Evolutionary conservation across 2,888 invertebrate species (phyloP).

Genomic region (Luperina nickerlii): DNA sequence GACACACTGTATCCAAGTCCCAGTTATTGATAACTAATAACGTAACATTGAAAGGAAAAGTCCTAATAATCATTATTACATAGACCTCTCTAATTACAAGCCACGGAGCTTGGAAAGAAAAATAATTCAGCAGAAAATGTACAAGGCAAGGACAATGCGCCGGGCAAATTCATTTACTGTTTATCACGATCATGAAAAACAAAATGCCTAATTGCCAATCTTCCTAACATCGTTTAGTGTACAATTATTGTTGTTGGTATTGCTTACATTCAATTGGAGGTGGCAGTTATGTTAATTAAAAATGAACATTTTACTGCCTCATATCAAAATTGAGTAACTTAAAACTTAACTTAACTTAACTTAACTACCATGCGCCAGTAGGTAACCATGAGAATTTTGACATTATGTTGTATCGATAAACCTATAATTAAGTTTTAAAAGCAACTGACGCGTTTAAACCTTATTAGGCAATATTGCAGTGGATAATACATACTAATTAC

Average conservation of each 20-base stretch:
- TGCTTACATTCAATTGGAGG: neutral
- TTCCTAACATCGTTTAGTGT: neutral
- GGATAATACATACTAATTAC: constrained; percentile 55
- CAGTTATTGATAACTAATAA: neutral
- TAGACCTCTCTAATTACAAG: neutral
- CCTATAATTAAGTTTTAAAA: constrained; percentile 56
- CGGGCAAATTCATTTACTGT: neutral
- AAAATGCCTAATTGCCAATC: neutral
- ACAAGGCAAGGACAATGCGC: neutral
- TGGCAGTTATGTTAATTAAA: constrained; percentile 13
- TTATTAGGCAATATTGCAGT: constrained; percentile 38
- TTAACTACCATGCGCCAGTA: constrained; percentile 21
- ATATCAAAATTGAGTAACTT: no score
- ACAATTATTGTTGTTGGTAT: neutral
- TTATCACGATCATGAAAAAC: neutral
- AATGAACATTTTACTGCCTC: neutral
- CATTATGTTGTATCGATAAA: constrained; percentile 47
- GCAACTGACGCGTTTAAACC: constrained; percentile 33
- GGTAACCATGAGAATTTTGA: constrained; percentile 51
- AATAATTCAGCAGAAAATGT: neutral
- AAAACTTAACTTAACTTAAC: no score
- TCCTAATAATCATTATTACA: no score
- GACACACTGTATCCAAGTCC: neutral
- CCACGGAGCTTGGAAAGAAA: neutral
- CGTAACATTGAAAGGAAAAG: neutral